Base-by-base conservation (phyloP, 2,113 vertebrate species). In the Zosterops lateralis region DNA sequence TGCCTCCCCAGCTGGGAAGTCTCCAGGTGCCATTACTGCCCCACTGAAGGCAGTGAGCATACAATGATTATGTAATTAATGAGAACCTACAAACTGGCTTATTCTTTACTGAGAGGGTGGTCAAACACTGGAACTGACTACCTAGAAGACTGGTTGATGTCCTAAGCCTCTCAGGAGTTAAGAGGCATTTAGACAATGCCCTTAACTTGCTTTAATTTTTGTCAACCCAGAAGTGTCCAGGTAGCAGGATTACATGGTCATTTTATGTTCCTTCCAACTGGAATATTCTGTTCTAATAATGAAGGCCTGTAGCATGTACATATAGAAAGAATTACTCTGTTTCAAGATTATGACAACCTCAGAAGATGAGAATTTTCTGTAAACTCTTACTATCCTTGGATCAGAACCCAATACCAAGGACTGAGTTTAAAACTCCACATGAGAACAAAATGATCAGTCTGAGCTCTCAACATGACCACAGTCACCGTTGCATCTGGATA, bases 401-500 rank as follows among this genome's bases (percentile, higher is more conserved):
- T 16, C 62, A 76, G 50, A 61, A 65, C 1, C 4, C n/a, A 65
- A 36, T 22, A 71, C 1, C 8, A 17, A 57, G 44, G 40, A 64
- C 25, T 53, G 54, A 92, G 72, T 61, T 62, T 50, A 74, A 86
- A 79, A 54, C 32, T 77, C 72, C 3, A 8, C 7, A 36, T 4
- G 18, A 67, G 57, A 84, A 78, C 20, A 72, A 68, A 95, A 66
- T 4, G 1, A 90, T 54, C 12, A 26, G 17, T 40, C n/a, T 57
- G 31, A 74, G 29, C 28, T 91, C 76, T 72, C 21, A 12, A 38
- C 32, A 32, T 10, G 25, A 74, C 7, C 11, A 8, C n/a, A 57
- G 38, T 21, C 54, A 73, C 42, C 0, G 0, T 9, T 70, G 13
- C 38, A 70, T 16, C 15, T 28, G 19, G 32, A 18, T 14, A 54